Percentiles rank a stretch among this genome's conserved stretches.
These are phyloP conservation scores for Mamestra brassicae DNA, from an alignment of 2,888 invertebrate species.

Conservation along the genomic window DNA sequence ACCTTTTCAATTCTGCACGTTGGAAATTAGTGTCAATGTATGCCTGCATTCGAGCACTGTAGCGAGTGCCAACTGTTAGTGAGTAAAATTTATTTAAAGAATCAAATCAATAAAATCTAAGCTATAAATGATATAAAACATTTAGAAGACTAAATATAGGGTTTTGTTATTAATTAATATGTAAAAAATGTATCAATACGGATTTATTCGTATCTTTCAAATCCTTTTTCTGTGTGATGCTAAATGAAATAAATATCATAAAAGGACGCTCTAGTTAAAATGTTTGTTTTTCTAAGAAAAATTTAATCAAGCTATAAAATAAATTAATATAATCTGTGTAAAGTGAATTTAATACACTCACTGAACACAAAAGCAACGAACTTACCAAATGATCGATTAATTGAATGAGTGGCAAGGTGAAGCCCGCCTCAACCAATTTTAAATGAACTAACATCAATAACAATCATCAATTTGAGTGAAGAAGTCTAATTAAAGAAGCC, in stretches of 20 bases:
- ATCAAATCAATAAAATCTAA: no score
- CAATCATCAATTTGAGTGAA: slow-evolving; percentile 90
- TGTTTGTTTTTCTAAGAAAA: background rate
- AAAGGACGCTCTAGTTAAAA: background rate
- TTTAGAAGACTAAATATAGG: no score
- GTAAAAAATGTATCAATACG: no score
- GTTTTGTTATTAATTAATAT: background rate
- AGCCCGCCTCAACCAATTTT: slow-evolving; percentile 78
- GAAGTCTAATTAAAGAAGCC: slow-evolving; percentile 90
- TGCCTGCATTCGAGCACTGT: slow-evolving; percentile 14
- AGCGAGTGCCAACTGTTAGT: slow-evolving; percentile 1
- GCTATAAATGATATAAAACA: no score
- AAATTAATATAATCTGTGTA: background rate
- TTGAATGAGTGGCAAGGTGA: slow-evolving; percentile 73
- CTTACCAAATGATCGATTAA: slow-evolving; percentile 74
- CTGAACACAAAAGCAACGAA: slow-evolving; percentile 67
- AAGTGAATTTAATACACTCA: slow-evolving; percentile 16
- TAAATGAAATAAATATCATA: no score
- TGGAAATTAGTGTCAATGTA: slow-evolving; percentile 53
- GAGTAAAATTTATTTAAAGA: background rate
- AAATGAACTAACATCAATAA: slow-evolving; percentile 87
- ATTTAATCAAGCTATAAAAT: background rate
- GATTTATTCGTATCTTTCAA: background rate
- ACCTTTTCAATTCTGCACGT: slow-evolving; percentile 67
- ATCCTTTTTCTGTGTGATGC: no score